Conservation (phyloP, 2,797 vertebrate species). For the Spea hammondii region DNA sequence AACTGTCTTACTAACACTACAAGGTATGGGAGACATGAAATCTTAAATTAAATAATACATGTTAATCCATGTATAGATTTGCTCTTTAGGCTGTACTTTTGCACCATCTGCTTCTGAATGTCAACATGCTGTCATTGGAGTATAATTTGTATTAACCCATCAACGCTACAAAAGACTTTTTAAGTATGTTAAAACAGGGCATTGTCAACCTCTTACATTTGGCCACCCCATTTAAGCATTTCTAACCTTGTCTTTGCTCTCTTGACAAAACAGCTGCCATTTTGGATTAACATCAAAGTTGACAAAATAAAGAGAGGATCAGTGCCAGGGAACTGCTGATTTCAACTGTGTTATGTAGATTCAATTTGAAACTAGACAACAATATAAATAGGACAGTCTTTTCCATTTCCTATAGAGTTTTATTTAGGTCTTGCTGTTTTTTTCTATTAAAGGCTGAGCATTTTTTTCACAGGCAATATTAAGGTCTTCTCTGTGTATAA, state of each 20-base stretch:
- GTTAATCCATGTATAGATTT: neutral
- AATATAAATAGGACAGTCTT: neutral
- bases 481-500: too few relatives aligned
- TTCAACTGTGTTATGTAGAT: conserved; percentile 25
- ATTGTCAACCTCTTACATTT: conserved; percentile 27
- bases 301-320: neutral
- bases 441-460: too few relatives aligned
- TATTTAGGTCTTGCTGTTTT: neutral
- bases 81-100: neutral
- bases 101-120: conserved; percentile 8
- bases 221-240: conserved; percentile 26
- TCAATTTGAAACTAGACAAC: neutral
- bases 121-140: conserved; percentile 4
- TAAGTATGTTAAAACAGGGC: conserved; percentile 30
- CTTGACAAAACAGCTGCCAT: conserved; percentile 43
- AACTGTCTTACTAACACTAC: neutral
- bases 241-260: conserved; percentile 21
- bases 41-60: neutral
- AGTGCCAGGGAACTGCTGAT: neutral
- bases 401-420: neutral
- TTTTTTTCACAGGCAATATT: too few relatives aligned
- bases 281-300: conserved; percentile 36
- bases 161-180: neutral
- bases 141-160: conserved; percentile 6
- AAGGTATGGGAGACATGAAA: neutral